Evolutionary conservation across 2,888 invertebrate genomes (phyloP), one percentile per base, ranked within the genome.

Genomic region (Temnothorax rugatulus): DNA sequence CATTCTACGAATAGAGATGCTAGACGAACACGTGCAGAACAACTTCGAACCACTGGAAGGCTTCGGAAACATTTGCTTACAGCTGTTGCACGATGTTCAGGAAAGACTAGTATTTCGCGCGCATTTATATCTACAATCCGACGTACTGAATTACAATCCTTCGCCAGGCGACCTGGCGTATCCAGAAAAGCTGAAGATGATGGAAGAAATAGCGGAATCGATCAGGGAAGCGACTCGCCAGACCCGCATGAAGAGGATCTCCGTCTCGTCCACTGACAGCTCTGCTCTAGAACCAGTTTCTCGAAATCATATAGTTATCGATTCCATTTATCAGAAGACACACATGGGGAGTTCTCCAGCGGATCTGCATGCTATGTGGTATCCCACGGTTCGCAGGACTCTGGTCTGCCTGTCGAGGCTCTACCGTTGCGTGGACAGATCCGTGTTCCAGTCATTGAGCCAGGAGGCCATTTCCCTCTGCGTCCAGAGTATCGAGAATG

Each of bases 291-390:
- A 94, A 44, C 90, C 93, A 0, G 88, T 93, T 29, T 93, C 94
- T 0, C 90, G 93, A 63, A 93, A 87, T 83, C 93, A 93, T 54
- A 89, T 93, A 18, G 89, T 89, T 61, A 93, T 94, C 50, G 94
- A 94, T 84, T 92, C 94, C 13, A 89, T 94, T 50, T 91, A 93
- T 52, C 93, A 94, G 21, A 92, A 92, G 82, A 89, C 84, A 91
- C 95, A 18, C n/a, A 92, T 93, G 87, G 90, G 95, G 94, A 97
- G 97, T 93, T 98, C 98, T 0, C 98, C 99, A 0, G 99, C 99
- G 0, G 99, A 99, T 95, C 96, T 99, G 50, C 99, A 99, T 95
- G 99, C 99, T 41, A 99, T 99, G 99, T 99, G 99, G 99, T 99
- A 99, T 95, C 99, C 99, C 0, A 99, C 99, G 0, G 99, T 99